Percentiles rank a stretch among this genome's conserved stretches.
Conservation (phyloP, 2,888 invertebrate genomes). For the Euphydryas editha region DNA sequence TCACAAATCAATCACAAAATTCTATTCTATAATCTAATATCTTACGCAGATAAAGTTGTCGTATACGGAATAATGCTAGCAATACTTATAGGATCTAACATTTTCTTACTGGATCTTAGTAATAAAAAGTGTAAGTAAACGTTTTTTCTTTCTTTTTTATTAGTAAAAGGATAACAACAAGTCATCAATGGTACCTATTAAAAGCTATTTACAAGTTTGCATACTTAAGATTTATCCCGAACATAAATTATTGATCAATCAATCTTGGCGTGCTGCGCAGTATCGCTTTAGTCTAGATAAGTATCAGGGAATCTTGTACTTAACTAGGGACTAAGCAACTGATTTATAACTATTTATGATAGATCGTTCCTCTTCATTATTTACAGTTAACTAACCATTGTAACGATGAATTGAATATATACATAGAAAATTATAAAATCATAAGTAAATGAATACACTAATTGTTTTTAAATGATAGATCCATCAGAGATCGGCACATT, state of each 20-base stretch:
- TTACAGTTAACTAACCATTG: slow-evolving; percentile 8
- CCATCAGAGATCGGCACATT: no score
- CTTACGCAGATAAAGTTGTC: no score
- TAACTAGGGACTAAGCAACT: slow-evolving; percentile 15
- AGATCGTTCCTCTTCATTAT: slow-evolving; percentile 6
- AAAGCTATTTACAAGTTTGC: background rate
- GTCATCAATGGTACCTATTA: background rate
- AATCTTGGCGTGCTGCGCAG: background rate
- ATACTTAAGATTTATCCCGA: background rate
- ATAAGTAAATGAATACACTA: no score
- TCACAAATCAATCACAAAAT: no score
- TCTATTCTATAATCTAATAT: no score
- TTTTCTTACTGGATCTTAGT: no score
- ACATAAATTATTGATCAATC: background rate
- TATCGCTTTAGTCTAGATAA: slow-evolving; percentile 9
- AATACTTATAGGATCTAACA: no score
- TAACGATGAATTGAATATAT: background rate
- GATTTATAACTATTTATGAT: slow-evolving; percentile 19
- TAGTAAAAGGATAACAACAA: background rate
- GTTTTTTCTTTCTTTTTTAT: no score
- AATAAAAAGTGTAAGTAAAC: no score
- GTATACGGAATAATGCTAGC: no score
- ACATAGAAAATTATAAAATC: no score
- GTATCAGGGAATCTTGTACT: slow-evolving; percentile 11
- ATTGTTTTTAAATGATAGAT: no score